Conservation (phyloP, 1,140 invertebrate genomes). For the Lasioglossum albipes region DNA sequence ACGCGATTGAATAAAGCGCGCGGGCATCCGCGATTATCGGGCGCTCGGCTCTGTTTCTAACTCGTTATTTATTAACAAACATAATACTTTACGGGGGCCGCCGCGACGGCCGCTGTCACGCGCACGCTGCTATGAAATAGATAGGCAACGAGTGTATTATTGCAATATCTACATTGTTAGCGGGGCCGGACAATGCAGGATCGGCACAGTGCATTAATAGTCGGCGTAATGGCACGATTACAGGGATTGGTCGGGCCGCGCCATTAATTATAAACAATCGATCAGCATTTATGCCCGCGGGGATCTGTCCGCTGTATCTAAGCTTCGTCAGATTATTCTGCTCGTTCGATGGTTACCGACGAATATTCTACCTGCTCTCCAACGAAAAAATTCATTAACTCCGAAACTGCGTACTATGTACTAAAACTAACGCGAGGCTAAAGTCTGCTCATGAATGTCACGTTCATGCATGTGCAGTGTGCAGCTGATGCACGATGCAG, state of each 20-base stretch:
- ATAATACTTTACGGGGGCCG: too few species aligned
- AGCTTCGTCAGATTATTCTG: too few species aligned
- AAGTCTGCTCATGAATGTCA: too few species aligned
- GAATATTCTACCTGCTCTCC: too few species aligned
- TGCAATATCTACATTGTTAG: neutral
- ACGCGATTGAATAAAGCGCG: neutral
- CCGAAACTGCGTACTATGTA: too few species aligned
- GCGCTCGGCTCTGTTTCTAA: neutral
- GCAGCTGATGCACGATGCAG: too few species aligned
- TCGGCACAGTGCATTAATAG: neutral
- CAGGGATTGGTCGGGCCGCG: neutral
- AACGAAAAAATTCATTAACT: too few species aligned
- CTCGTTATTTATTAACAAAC: neutral
- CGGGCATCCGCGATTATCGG: neutral
- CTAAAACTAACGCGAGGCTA: too few species aligned
- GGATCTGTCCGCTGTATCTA: too few species aligned
- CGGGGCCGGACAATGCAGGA: neutral
- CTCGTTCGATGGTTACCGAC: too few species aligned
- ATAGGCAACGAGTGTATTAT: neutral
- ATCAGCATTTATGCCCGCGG: neutral
- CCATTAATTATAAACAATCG: conserved; percentile 33
- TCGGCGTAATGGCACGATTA: conserved; percentile 15
- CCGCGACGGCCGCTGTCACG: too few species aligned
- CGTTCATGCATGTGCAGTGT: too few species aligned
- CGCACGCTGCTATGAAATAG: neutral